Evolutionary conservation across 1,140 invertebrate species (phyloP).

Genomic region (Venustaconcha ellipsiformis): DNA sequence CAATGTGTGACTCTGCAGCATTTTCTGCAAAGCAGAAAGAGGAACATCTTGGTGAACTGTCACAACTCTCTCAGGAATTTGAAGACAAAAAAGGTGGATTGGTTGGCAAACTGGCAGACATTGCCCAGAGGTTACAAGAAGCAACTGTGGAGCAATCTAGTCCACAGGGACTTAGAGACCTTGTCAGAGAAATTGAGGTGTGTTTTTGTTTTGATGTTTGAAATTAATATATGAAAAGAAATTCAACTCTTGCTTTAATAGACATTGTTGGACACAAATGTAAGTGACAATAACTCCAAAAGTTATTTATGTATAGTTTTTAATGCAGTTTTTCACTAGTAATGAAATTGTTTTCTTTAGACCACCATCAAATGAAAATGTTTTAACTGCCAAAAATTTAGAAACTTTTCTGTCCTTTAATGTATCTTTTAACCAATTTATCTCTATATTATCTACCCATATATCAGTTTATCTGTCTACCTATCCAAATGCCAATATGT

Average conservation of each 20-base stretch:
- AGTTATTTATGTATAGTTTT: too few species aligned
- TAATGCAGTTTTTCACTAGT: too few species aligned
- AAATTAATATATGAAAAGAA: background rate
- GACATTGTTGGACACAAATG: too few species aligned
- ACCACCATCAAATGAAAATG: too few species aligned
- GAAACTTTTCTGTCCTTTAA: too few species aligned
- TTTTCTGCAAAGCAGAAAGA: conserved; percentile 52
- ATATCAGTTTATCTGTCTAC: background rate
- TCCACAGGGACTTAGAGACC: conserved; percentile 54
- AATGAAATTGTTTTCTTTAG: too few species aligned
- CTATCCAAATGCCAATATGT: background rate
- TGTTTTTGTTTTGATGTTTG: background rate
- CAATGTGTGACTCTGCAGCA: conserved; percentile 48
- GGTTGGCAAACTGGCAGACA: conserved; percentile 40
- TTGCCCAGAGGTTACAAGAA: conserved; percentile 41
- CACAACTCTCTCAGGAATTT: conserved; percentile 55
- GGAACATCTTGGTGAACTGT: conserved; percentile 55
- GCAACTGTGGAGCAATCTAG: conserved; percentile 45
- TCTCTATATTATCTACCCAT: too few species aligned
- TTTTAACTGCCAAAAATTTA: too few species aligned
- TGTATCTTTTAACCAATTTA: too few species aligned
- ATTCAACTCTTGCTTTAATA: too few species aligned
- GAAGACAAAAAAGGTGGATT: conserved; percentile 47
- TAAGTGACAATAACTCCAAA: too few species aligned
- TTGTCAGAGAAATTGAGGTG: conserved; percentile 61